These are phyloP conservation scores for Myotis findleyi DNA, from an alignment of 2,797 vertebrate species.

Conservation along the genomic window DNA sequence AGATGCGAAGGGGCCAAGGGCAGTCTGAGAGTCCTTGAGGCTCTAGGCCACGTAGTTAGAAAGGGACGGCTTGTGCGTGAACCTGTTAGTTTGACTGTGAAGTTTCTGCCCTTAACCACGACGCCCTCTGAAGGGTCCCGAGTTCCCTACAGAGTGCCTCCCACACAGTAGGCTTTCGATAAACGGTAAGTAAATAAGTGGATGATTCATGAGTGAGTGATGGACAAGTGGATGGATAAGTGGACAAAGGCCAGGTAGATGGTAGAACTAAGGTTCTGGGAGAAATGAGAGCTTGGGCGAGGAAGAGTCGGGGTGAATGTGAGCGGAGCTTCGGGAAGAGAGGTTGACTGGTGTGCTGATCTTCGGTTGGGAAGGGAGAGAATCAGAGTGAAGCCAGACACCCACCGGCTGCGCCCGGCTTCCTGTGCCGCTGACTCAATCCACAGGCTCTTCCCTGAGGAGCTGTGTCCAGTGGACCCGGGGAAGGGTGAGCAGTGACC, in stretches of 20 bases:
- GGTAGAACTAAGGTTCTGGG: not conserved
- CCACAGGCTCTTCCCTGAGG: not conserved
- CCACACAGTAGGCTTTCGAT: not conserved
- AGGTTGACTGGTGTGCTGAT: not conserved
- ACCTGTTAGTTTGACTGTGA: not conserved
- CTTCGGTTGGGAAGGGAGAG: not conserved
- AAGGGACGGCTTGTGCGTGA: not conserved
- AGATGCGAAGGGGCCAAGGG: not conserved
- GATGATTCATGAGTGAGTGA: not conserved
- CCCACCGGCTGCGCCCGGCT: not conserved
- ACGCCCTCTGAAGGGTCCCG: not conserved
- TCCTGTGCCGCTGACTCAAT: not conserved
- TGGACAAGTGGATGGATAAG: not conserved
- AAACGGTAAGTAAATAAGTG: not conserved
- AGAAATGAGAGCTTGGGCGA: not conserved
- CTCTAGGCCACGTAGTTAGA: not conserved
- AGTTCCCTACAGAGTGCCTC: not conserved
- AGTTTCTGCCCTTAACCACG: not conserved
- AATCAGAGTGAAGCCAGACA: not conserved
- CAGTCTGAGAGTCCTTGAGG: not conserved
- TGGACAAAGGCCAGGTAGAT: not conserved
- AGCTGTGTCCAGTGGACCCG: not conserved
- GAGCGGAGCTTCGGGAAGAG: not conserved
- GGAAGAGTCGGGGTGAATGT: too few species aligned
- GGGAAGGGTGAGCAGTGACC: conserved; percentile 19